A percentile compares a stretch with the other conserved stretches of the same genome.
phyloP scores from a whole-genome alignment of 1,140 invertebrate genomes.

The Rhagoletis zephyria region DNA sequence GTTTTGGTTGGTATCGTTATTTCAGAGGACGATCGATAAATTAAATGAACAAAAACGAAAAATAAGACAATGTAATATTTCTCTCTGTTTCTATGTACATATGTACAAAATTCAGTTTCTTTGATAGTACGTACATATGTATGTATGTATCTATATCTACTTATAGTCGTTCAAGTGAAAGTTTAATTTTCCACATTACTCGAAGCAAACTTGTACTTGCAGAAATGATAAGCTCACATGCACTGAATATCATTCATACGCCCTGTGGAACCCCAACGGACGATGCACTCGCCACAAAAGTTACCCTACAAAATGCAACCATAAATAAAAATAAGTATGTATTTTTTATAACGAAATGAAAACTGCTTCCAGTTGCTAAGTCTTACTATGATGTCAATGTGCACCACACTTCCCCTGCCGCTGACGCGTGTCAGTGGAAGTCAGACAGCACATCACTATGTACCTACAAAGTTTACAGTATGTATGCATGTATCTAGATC shows the following conservation, averaged over 20 bases:
- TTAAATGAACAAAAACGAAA: too few species aligned
- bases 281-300: neutral
- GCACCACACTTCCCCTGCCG: neutral
- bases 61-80: too few species aligned
- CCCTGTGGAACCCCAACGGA: neutral
- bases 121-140: too few species aligned
- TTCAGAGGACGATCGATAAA: too few species aligned
- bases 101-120: too few species aligned
- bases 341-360: neutral
- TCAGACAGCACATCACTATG: neutral
- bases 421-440: too few species aligned
- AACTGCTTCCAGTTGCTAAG: neutral
- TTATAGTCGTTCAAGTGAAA: neutral
- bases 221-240: too few species aligned
- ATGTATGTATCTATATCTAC: too few species aligned
- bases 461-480: neutral
- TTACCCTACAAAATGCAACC: neutral
- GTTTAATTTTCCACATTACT: constrained; percentile 10
- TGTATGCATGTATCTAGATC: neutral
- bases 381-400: neutral
- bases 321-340: neutral
- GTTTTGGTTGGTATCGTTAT: too few species aligned
- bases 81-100: too few species aligned
- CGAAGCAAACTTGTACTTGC: too few species aligned
- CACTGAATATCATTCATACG: neutral